Evolutionary conservation across 2,113 vertebrate species (phyloP), one percentile per base, ranked within the genome.

Genomic region (Uria lomvia): DNA sequence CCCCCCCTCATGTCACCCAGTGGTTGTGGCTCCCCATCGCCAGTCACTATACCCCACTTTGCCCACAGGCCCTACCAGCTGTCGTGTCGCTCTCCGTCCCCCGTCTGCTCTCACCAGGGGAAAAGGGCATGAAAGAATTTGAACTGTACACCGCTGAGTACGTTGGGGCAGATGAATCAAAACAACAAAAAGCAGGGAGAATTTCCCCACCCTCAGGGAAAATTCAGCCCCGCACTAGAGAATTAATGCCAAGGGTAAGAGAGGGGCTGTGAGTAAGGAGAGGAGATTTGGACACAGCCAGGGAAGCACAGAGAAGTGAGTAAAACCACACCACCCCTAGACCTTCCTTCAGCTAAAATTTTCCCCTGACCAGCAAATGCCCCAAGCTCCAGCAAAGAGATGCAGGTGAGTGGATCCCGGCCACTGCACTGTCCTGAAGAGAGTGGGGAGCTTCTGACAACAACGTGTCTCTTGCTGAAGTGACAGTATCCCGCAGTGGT

Each of bases 391-490:
- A 77, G 15, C 8, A 22, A 89, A 74, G 8, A 52, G 52, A 55
- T 8, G 26, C 0, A 0, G 80, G 1, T 1, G 1, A 78, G 45
- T 34, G 17, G 26, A 36, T 65, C 36, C 36, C 11, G 4, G 24
- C 22, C 17, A 7, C 14, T 68, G 18, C 12, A 9, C 18, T 50
- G 29, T 53, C 50, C 45, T 56, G 55, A 67, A 83, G 83, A 73
- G n/a, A 71, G 60, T 4, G 3, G 49, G 16, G 8, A 63, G 3
- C 4, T 68, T 47, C 52, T 10, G 0, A 1, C 22, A n/a, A 24
- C 0, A n/a, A 24, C 0, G 1, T 18, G 3, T 29, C 5, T 71
- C n/a, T 50, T 59, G 12, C 5, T 3, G 4, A 29, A 77, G 52
- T 23, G 34, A 70, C 59, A 59, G 42, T 40, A 38, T 21, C 22